These are phyloP conservation scores for Leucoptera coffeella DNA, from an alignment of 2,888 invertebrate genomes.

Conservation along the genomic window DNA sequence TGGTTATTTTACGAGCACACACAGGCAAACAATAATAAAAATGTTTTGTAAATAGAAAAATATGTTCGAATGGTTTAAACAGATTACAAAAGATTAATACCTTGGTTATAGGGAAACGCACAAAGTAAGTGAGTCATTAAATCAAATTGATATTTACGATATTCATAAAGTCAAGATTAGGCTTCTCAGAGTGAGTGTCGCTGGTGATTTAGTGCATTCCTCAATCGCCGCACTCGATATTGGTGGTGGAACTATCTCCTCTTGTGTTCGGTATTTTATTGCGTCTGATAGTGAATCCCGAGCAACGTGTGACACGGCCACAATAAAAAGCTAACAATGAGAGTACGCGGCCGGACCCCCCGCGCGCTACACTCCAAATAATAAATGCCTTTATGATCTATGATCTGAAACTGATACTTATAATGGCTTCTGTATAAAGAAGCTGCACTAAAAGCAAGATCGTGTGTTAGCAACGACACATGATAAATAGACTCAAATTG, in stretches of 20 bases:
- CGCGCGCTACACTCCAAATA: slow-evolving; percentile 23
- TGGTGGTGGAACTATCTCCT: no score
- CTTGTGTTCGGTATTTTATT: no score
- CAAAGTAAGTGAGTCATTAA: slow-evolving; percentile 43
- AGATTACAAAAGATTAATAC: slow-evolving; percentile 31
- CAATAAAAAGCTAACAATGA: no score
- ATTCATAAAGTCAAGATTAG: slow-evolving; percentile 43
- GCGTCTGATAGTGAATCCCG: no score
- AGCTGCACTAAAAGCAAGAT: no score
- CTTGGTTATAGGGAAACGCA: slow-evolving; percentile 15
- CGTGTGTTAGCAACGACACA: slow-evolving; percentile 15
- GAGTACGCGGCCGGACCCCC: slow-evolving; percentile 43
- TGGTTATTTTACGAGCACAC: no score
- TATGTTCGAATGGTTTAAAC: no score
- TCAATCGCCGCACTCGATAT: slow-evolving; percentile 10
- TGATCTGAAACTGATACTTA: slow-evolving; percentile 53
- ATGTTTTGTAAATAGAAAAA: no score
- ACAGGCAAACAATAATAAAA: no score
- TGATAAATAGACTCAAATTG: slow-evolving; percentile 48
- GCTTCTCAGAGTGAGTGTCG: slow-evolving; percentile 17
- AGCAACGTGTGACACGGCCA: no score
- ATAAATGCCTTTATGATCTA: slow-evolving; percentile 49
- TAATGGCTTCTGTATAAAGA: slow-evolving; percentile 51
- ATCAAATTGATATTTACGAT: slow-evolving; percentile 43
- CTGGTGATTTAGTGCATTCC: slow-evolving; percentile 35